Evolutionary conservation across 2,888 invertebrate genomes (phyloP).

Genomic region (Syritta pipiens): DNA sequence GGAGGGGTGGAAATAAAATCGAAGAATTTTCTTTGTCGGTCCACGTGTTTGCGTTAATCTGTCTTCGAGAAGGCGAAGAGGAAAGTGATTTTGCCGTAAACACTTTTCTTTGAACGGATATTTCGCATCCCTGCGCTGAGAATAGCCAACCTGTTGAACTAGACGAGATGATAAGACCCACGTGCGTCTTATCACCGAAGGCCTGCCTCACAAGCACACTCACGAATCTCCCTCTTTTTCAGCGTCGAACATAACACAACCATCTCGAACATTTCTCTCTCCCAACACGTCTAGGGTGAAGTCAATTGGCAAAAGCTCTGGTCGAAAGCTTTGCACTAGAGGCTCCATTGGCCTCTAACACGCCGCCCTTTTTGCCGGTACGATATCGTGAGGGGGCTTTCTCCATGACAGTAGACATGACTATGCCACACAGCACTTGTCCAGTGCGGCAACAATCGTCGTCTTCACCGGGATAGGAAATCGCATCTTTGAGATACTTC

Average conservation of each 20-base stretch:
- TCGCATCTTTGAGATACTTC: slow-evolving; percentile 56
- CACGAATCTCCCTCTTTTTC: slow-evolving; percentile 9
- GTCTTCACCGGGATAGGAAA: slow-evolving; percentile 20
- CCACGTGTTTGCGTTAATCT: neutral
- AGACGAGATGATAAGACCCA: slow-evolving; percentile 35
- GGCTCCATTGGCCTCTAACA: slow-evolving; percentile 16
- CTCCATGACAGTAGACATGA: slow-evolving; percentile 27
- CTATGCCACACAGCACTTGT: slow-evolving; percentile 33
- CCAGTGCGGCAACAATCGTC: neutral
- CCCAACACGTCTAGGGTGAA: neutral
- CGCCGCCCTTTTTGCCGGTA: slow-evolving; percentile 27
- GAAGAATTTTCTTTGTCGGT: too few species aligned
- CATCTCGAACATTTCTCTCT: slow-evolving; percentile 35
- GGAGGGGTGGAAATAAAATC: too few species aligned
- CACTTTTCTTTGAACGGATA: neutral
- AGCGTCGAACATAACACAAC: slow-evolving; percentile 57
- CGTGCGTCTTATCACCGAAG: slow-evolving; percentile 47
- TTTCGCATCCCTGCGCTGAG: neutral
- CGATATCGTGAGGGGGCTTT: slow-evolving; percentile 27
- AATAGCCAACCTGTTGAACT: slow-evolving; percentile 55
- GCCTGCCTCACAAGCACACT: slow-evolving; percentile 24
- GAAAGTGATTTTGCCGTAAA: too few species aligned
- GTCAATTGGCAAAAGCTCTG: slow-evolving; percentile 25
- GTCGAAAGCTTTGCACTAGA: slow-evolving; percentile 31
- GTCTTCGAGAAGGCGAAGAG: too few species aligned